Conservation (phyloP, 2,888 invertebrate species). For the Tanypteryx hageni region DNA sequence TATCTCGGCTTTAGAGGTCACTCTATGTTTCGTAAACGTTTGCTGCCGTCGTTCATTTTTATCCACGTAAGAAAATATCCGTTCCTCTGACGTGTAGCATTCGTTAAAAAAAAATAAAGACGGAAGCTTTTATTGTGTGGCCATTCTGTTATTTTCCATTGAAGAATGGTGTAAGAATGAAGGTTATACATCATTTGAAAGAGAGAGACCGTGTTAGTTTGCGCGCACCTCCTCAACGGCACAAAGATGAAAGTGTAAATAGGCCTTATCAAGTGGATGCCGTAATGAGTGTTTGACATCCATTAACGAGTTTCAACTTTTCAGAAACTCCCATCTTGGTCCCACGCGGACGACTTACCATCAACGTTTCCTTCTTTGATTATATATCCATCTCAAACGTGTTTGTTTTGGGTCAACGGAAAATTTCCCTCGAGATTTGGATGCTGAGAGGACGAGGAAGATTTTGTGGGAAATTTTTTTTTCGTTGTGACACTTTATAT, state of each 20-base stretch:
- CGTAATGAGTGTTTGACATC: conserved; percentile 48
- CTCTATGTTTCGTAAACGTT: conserved; percentile 11
- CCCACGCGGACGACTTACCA: neutral
- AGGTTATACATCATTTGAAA: neutral
- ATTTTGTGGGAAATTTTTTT: too few relatives aligned
- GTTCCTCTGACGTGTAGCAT: neutral
- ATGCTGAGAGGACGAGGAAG: too few relatives aligned
- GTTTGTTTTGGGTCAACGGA: too few relatives aligned
- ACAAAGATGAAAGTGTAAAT: neutral
- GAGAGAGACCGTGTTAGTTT: neutral
- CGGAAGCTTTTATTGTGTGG: neutral
- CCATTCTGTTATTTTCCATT: conserved; percentile 36
- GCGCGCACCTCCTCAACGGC: neutral
- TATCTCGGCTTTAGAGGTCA: conserved; percentile 32
- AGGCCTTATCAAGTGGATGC: conserved; percentile 17
- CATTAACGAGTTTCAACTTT: conserved; percentile 4
- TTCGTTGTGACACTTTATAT: too few relatives aligned
- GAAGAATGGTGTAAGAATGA: neutral
- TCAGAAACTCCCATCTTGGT: neutral
- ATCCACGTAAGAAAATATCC: neutral
- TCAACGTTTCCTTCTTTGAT: too few relatives aligned
- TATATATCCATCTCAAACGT: too few relatives aligned
- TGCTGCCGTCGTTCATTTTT: neutral
- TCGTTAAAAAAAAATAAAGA: too few relatives aligned
- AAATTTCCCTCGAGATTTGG: too few relatives aligned